Evolutionary conservation across 2,888 invertebrate genomes (phyloP).

Genomic region (Megamerina dolium): DNA sequence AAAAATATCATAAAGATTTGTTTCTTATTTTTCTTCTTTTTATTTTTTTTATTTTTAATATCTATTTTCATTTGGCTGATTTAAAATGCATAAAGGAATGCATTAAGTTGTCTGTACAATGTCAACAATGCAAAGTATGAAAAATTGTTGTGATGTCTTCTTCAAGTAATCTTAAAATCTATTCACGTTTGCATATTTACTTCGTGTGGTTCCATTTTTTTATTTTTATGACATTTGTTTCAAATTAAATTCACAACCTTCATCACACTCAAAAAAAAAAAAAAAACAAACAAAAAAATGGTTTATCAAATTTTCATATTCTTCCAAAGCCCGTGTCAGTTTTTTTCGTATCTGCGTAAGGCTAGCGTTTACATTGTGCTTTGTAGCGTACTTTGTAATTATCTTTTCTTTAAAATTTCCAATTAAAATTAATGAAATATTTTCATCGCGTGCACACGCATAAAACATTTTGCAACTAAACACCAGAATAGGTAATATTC

Average conservation of each 20-base stretch:
- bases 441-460: slow-evolving; percentile 29
- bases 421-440: slow-evolving; percentile 49
- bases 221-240: slow-evolving; percentile 42
- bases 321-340: no score
- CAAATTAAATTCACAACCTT: slow-evolving; percentile 26
- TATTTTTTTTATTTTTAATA: slow-evolving; percentile 4
- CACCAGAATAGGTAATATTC: no score
- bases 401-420: slow-evolving; percentile 42
- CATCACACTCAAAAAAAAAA: no score
- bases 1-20: slow-evolving; percentile 13
- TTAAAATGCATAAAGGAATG: slow-evolving; percentile 29
- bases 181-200: no score
- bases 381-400: slow-evolving; percentile 37
- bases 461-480: slow-evolving; percentile 35
- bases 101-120: no score
- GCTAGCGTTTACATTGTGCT: no score
- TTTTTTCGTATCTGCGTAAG: no score
- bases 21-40: slow-evolving; percentile 1
- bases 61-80: slow-evolving; percentile 2
- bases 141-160: no score
- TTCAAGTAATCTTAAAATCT: no score
- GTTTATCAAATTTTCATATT: no score
- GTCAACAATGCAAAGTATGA: no score
- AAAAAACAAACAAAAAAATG: no score
- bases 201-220: background rate